phyloP scores from a whole-genome alignment of 2,113 vertebrate genomes.

The Parus major region DNA sequence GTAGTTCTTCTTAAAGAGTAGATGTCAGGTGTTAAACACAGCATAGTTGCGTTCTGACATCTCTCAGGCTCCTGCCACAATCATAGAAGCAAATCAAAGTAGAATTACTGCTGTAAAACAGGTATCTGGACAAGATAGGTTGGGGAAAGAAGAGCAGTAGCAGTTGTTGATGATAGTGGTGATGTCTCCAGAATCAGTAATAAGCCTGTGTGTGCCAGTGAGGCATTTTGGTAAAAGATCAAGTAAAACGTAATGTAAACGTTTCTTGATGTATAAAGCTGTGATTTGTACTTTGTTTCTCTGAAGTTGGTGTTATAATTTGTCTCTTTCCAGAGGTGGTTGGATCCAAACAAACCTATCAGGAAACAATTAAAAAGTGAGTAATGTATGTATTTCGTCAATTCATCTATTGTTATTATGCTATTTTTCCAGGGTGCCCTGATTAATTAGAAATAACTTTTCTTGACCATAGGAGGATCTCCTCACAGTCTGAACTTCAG shows the following conservation, averaged over 20 bases:
- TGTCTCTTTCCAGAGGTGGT: conserved; percentile 90
- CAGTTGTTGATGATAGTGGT: not conserved
- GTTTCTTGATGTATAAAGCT: not conserved
- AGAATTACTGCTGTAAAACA: not conserved
- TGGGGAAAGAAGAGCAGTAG: not conserved
- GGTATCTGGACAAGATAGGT: not conserved
- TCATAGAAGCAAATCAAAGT: not conserved
- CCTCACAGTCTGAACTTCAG: conserved; percentile 95
- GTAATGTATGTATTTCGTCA: conserved; percentile 72
- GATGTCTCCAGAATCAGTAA: not conserved
- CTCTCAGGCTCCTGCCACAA: not conserved
- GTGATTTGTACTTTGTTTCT: not conserved
- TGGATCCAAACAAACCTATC: conserved; percentile 97
- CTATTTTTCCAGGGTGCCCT: conserved; percentile 46
- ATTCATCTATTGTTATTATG: conserved; percentile 24
- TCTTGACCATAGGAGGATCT: conserved; percentile 86
- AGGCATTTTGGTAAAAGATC: not conserved
- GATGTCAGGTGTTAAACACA: not conserved
- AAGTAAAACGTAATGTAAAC: not conserved
- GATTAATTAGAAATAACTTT: conserved; percentile 72
- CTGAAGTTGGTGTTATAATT: conserved; percentile 35
- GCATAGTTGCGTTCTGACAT: not conserved
- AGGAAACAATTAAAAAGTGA: conserved; percentile 99
- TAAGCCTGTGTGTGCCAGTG: not conserved
- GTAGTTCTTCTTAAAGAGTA: not conserved